These are phyloP conservation scores for Palaemon carinicauda DNA, from an alignment of 1,140 invertebrate species.

Conservation along the genomic window DNA sequence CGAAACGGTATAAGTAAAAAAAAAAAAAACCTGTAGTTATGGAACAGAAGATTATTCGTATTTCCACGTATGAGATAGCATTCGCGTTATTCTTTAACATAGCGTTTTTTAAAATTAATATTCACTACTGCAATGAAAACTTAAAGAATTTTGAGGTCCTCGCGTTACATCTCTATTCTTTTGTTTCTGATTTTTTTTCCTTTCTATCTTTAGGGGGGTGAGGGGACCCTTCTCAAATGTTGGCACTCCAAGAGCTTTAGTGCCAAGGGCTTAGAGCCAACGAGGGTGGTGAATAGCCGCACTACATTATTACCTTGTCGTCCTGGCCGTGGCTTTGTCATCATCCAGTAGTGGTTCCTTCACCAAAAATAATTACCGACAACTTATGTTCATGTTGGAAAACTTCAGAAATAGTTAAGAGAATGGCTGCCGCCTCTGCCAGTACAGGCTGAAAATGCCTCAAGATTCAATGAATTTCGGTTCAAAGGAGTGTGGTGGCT, in stretches of 20 bases:
- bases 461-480: neutral
- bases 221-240: too few species aligned
- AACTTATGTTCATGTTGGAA: neutral
- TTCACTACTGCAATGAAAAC: too few species aligned
- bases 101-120: too few species aligned
- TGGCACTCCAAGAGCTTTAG: neutral
- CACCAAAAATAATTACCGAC: constrained; percentile 17
- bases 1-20: too few species aligned
- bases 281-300: constrained; percentile 26
- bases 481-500: too few species aligned
- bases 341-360: neutral
- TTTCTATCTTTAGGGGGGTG: neutral
- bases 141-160: too few species aligned
- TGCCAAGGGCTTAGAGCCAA: constrained; percentile 20
- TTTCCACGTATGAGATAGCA: too few species aligned
- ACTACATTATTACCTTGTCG: constrained; percentile 26
- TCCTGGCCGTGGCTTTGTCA: constrained; percentile 21
- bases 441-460: neutral
- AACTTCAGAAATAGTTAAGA: neutral
- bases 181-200: neutral
- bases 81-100: too few species aligned
- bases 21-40: too few species aligned
- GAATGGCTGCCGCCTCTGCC: neutral
- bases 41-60: too few species aligned
- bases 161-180: neutral